Percentiles rank a stretch among this genome's conserved stretches.
Evolutionary conservation across 2,888 invertebrate genomes (phyloP).

Genomic region (Odontocolon sp.): DNA sequence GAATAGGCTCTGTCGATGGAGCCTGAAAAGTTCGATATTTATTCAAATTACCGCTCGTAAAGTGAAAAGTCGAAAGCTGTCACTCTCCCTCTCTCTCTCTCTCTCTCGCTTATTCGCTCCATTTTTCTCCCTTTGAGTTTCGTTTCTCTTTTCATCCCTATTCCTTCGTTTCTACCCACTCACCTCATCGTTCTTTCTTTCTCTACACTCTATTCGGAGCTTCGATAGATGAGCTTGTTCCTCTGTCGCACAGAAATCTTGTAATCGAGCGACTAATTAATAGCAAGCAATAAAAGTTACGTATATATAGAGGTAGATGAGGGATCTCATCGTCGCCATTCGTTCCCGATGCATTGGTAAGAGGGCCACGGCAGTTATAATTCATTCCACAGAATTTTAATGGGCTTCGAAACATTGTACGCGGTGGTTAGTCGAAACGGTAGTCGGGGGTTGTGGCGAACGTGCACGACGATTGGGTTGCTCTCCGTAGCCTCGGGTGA

Average conservation of each 20-base stretch:
- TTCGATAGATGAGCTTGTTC: slow-evolving; percentile 7
- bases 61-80: slow-evolving; percentile 50
- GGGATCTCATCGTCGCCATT: too few species aligned
- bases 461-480: not conserved
- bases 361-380: too few species aligned
- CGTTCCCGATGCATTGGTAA: too few species aligned
- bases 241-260: slow-evolving; percentile 3
- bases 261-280: not conserved
- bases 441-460: too few species aligned
- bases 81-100: slow-evolving; percentile 10
- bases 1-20: slow-evolving; percentile 7
- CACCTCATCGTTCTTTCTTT: slow-evolving; percentile 7
- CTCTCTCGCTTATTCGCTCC: slow-evolving; percentile 7
- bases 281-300: slow-evolving; percentile 13
- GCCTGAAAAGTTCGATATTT: slow-evolving; percentile 57
- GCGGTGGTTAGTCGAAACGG: too few species aligned
- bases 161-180: slow-evolving; percentile 1
- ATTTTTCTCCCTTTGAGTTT: slow-evolving; percentile 37
- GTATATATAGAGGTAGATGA: too few species aligned
- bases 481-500: not conserved
- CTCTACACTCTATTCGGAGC: not conserved
- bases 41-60: slow-evolving; percentile 56
- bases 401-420: not conserved
- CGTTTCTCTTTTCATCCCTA: not conserved
- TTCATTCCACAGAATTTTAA: too few species aligned